Percentiles rank a stretch among this genome's conserved stretches.
Evolutionary conservation across 2,888 invertebrate species (phyloP).

Genomic region (Sussaba pulchella): DNA sequence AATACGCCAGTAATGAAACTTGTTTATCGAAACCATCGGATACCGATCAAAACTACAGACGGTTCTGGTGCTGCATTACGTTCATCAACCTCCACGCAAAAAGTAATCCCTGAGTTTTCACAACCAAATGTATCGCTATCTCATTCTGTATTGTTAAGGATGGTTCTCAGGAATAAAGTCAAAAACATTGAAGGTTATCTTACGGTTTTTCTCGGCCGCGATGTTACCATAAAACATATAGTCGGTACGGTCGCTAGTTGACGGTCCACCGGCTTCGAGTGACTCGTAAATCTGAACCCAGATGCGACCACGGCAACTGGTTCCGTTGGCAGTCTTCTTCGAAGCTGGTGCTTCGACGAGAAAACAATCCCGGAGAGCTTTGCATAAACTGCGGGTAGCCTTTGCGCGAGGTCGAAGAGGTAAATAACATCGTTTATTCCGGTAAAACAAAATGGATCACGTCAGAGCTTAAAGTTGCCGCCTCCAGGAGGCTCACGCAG

Average conservation of each 20-base stretch:
- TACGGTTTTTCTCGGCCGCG: background rate
- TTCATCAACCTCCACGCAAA: too few relatives aligned
- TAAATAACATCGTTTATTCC: conserved; percentile 64
- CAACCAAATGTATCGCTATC: too few relatives aligned
- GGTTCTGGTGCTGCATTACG: too few relatives aligned
- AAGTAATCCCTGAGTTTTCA: too few relatives aligned
- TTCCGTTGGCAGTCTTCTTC: conserved; percentile 42
- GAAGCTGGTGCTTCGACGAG: conserved; percentile 40
- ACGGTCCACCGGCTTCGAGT: conserved; percentile 31
- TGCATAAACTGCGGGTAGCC: conserved; percentile 57
- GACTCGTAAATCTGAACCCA: conserved; percentile 66
- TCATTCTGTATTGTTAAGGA: too few relatives aligned
- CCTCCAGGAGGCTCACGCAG: background rate
- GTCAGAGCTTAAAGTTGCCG: background rate
- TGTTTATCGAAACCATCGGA: too few relatives aligned
- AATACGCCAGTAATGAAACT: too few relatives aligned
- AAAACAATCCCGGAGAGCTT: conserved; percentile 43
- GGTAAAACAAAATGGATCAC: conserved; percentile 8
- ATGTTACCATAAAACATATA: background rate
- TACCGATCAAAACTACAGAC: too few relatives aligned
- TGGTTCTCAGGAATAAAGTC: background rate
- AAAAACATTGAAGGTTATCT: background rate
- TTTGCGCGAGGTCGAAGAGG: conserved; percentile 45
- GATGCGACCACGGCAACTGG: conserved; percentile 65
- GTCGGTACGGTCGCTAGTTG: background rate